Base-by-base conservation (phyloP, 2,113 vertebrate species). In the Platycercus adscitus region DNA sequence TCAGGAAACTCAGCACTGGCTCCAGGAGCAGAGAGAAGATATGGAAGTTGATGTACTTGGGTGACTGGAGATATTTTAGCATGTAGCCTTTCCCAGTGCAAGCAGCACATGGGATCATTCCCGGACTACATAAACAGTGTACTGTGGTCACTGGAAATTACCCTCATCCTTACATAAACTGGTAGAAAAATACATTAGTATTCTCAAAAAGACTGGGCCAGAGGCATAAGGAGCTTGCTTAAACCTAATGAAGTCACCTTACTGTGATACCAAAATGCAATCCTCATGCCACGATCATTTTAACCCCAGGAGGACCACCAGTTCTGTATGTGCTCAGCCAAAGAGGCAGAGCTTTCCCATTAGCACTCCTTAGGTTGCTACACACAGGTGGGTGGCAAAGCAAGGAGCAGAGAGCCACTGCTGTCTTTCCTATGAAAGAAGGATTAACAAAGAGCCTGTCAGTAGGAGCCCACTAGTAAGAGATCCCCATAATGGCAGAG, bases 401-500 rank as follows among this genome's bases (percentile, higher is more conserved):
- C 17, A 77, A 84, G 83, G 44, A 92, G 61, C 79, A 56, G 72
- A 68, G 64, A 83, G 29, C 49, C 64, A 39, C 24, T 16, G 58
- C 86, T 85, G 79, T 76, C 76, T 63, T 86, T 66, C 58, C 35
- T 55, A 25, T 75, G 60, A 76, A 61, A 71, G 75, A 66, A 65
- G 64, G 75, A 91, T 91, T 96, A 93, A 89, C 92, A 90, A 96
- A 81, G 82, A 90, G 68, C 64, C 87, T 96, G 94, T 86, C 90
- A 80, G 78, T 86, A 71, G 86, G 71, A 95, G 90, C 68, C 87
- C 90, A 80, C 73, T 92, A 93, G 87, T 44, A 81, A 94, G 95
- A 91, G 95, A 96, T 94, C 64, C 80, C 86, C 55, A 46, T 91
- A 95, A 96, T 87, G 93, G 95, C 95, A 92, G 86, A 96, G 86